Percentiles rank a stretch among this genome's conserved stretches.
These are phyloP conservation scores for Choristoneura fumiferana DNA, from an alignment of 1,140 invertebrate genomes.

Conservation along the genomic window DNA sequence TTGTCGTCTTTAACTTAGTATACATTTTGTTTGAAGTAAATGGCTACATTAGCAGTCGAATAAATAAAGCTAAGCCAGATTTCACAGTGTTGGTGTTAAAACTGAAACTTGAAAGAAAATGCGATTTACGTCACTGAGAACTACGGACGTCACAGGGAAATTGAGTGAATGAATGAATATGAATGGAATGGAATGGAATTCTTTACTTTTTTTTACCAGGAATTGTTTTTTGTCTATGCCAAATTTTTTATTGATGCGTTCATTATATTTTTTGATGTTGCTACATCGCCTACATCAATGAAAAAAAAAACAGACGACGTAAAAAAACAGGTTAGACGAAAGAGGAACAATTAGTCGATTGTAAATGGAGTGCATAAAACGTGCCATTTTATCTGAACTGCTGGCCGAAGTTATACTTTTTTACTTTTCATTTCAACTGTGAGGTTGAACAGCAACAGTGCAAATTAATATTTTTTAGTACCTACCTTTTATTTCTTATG, in stretches of 20 bases:
- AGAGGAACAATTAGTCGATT: no score
- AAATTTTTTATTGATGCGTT: neutral
- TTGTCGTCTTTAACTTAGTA: neutral
- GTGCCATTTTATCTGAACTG: no score
- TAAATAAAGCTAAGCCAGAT: neutral
- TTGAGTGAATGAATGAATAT: conserved; percentile 20
- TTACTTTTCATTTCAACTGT: no score
- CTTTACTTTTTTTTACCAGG: neutral
- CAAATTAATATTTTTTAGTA: no score
- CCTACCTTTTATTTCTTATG: no score
- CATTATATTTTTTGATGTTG: neutral
- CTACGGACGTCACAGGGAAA: conserved; percentile 37
- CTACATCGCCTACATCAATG: no score
- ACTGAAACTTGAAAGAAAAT: conserved; percentile 30
- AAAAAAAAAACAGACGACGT: no score
- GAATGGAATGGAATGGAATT: neutral
- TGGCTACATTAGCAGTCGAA: neutral
- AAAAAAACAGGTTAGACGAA: no score
- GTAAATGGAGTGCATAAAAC: no score
- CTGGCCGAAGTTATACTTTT: no score
- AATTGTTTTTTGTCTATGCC: neutral
- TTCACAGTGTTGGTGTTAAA: conserved; percentile 19
- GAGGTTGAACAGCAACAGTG: no score
- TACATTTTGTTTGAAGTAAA: neutral
- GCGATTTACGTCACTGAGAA: conserved; percentile 19